These are phyloP conservation scores for Calyptomena viridis DNA, from an alignment of 2,113 vertebrate genomes.

Conservation along the genomic window DNA sequence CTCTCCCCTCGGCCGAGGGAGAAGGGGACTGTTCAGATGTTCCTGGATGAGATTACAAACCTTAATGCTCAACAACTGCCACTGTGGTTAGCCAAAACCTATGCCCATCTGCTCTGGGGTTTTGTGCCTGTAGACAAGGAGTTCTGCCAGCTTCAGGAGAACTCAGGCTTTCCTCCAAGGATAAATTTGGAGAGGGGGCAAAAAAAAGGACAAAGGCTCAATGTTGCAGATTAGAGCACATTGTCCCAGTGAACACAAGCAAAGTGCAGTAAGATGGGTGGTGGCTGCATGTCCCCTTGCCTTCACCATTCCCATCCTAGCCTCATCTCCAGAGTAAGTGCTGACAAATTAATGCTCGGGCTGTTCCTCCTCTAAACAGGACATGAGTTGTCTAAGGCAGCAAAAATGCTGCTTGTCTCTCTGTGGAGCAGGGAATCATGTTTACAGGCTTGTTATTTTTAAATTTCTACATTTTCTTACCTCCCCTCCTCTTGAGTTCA, in stretches of 20 bases:
- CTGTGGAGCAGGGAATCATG: neutral
- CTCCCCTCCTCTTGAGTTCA: neutral
- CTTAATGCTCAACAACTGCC: constrained; percentile 56
- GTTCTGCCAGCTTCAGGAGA: constrained; percentile 24
- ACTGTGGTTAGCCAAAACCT: neutral
- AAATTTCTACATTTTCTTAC: neutral
- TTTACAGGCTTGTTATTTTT: neutral
- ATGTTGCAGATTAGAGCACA: neutral
- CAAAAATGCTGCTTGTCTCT: neutral
- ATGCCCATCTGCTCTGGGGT: constrained; percentile 59
- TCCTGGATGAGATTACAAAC: constrained; percentile 21
- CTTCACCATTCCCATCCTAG: neutral
- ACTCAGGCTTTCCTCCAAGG: neutral
- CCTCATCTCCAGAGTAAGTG: neutral
- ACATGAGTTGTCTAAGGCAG: neutral
- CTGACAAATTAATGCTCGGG: neutral
- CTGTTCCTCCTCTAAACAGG: neutral
- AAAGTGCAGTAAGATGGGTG: neutral
- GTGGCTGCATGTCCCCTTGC: neutral
- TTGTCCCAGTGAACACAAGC: neutral
- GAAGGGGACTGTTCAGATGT: neutral
- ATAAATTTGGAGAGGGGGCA: neutral
- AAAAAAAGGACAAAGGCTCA: neutral
- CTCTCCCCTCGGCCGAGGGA: accelerated
- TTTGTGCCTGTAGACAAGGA: constrained; percentile 4